A percentile compares a stretch with the other conserved stretches of the same genome.
phyloP scores from a whole-genome alignment of 1,140 invertebrate genomes.

The Listronotus bonariensis region DNA sequence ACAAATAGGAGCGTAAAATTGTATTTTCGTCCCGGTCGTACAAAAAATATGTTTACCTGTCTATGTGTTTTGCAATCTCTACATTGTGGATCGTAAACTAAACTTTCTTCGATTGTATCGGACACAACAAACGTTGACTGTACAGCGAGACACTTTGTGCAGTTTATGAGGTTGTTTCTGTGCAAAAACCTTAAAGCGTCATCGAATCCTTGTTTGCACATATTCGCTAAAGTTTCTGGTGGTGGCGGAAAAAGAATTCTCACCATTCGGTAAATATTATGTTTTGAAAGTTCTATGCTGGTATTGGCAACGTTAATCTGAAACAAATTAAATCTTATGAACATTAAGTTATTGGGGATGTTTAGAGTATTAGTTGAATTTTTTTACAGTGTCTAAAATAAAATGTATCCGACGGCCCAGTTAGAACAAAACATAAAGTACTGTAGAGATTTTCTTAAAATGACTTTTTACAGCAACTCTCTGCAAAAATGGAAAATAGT shows the following conservation, averaged over 20 bases:
- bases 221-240: slow-evolving; percentile 89
- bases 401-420: no score
- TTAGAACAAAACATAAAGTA: no score
- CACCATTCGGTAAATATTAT: slow-evolving; percentile 91
- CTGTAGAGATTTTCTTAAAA: no score
- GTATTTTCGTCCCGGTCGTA: no score
- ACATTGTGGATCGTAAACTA: slow-evolving; percentile 82
- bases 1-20: no score
- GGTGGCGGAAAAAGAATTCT: slow-evolving; percentile 93
- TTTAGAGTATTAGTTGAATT: no score
- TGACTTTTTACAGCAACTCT: no score
- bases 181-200: slow-evolving; percentile 93
- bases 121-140: slow-evolving; percentile 81
- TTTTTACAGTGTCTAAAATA: no score
- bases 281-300: slow-evolving; percentile 88
- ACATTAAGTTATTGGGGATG: no score
- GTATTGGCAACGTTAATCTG: slow-evolving; percentile 92
- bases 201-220: slow-evolving; percentile 98
- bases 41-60: no score
- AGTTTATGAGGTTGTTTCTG: slow-evolving; percentile 87
- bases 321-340: slow-evolving; percentile 45
- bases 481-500: no score
- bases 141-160: slow-evolving; percentile 80
- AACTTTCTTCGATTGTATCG: slow-evolving; percentile 66
- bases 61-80: slow-evolving; percentile 81